Evolutionary conservation across 37 sponge, comb jelly and placozoan genomes (phyloP).

Genomic region (Chondrilla cf. caribensis): DNA sequence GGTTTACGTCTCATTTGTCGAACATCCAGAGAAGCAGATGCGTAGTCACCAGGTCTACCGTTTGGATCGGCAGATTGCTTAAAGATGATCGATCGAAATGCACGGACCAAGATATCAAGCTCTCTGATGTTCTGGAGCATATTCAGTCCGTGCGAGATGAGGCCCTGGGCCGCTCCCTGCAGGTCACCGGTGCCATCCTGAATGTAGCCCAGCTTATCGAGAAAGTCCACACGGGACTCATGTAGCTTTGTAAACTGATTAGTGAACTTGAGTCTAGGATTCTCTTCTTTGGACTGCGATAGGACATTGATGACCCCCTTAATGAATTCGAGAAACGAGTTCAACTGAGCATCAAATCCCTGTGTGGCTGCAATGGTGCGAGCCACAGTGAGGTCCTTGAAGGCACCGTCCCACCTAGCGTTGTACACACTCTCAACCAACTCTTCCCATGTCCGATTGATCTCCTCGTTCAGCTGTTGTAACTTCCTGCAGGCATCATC

Average conservation of each 20-base stretch:
- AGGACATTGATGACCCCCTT: conserved; percentile 8
- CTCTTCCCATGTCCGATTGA: conserved; percentile 22
- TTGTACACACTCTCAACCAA: conserved; percentile 24
- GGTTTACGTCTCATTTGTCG: conserved; percentile 17
- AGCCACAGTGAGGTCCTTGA: conserved; percentile 7
- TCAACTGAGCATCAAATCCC: conserved; percentile 5
- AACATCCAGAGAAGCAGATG: conserved; percentile 22
- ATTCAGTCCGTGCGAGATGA: neutral
- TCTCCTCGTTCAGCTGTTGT: conserved; percentile 15
- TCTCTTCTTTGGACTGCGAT: neutral
- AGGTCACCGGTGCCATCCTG: conserved; percentile 21
- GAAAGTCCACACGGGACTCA: conserved; percentile 17
- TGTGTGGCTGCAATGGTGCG: conserved; percentile 23
- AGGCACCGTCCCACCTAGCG: conserved; percentile 17
- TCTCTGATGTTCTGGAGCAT: conserved; percentile 7
- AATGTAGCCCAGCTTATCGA: conserved; percentile 17
- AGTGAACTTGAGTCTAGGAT: neutral
- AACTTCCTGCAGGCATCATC: conserved; percentile 6
- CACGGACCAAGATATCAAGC: conserved; percentile 12
- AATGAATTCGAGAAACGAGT: conserved; percentile 1
- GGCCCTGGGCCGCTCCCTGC: neutral
- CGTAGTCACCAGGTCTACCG: neutral
- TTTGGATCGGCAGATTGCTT: neutral
- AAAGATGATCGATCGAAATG: conserved; percentile 18
- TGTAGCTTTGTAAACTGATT: conserved; percentile 14